phyloP scores from a whole-genome alignment of 2,113 vertebrate species.

The Alexandromys fortis region DNA sequence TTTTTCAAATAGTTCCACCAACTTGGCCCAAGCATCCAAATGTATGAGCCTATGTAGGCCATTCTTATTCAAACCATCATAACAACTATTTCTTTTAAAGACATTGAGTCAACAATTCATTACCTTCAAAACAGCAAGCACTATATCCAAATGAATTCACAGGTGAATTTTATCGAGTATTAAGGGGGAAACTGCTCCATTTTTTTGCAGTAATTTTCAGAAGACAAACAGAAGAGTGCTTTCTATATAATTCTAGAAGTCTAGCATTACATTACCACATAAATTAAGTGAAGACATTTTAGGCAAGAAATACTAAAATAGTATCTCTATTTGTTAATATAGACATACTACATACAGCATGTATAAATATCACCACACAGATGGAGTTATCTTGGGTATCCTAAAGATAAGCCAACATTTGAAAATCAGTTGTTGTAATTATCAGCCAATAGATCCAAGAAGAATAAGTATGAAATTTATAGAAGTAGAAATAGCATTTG shows the following conservation, averaged over 20 bases:
- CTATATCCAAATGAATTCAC: neutral
- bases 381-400: neutral
- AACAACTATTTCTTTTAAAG: neutral
- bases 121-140: neutral
- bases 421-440: neutral
- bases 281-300: neutral
- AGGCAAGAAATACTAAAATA: neutral
- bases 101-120: neutral
- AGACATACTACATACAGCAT: neutral
- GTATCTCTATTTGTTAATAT: neutral
- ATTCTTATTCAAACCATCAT: neutral
- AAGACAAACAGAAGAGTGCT: neutral
- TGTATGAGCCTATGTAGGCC: neutral
- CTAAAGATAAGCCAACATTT: neutral
- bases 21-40: neutral
- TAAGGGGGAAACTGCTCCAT: neutral
- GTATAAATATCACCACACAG: neutral
- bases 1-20: neutral
- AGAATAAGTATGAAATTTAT: neutral
- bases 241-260: neutral
- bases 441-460: neutral
- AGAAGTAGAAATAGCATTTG: neutral
- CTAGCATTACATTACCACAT: neutral
- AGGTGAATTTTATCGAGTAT: neutral
- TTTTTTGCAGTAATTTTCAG: neutral